These are phyloP conservation scores for Eutrigla gurnardus DNA, from an alignment of 2,797 vertebrate species.

Conservation along the genomic window DNA sequence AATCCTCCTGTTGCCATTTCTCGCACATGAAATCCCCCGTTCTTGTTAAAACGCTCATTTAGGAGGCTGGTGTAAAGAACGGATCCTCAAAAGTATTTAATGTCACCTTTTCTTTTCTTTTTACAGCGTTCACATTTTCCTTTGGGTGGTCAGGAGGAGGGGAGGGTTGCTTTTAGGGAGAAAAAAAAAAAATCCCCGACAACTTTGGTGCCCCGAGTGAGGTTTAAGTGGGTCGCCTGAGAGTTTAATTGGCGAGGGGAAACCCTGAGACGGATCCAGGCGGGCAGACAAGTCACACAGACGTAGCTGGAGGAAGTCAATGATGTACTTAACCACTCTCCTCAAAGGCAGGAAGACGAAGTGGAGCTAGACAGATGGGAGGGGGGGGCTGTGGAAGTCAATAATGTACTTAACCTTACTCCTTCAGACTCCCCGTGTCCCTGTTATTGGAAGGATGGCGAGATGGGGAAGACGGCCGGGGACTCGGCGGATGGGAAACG, in stretches of 20 bases:
- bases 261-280: conserved; percentile 58
- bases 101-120: conserved; percentile 10
- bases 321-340: conserved; percentile 63
- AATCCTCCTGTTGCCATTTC: background rate
- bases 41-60: conserved; percentile 26
- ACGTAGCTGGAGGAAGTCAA: conserved; percentile 58
- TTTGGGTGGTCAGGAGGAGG: conserved; percentile 29
- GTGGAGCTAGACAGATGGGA: conserved; percentile 46
- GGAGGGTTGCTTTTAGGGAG: background rate
- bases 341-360: conserved; percentile 52
- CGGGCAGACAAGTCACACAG: conserved; percentile 56
- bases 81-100: conserved; percentile 16
- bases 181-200: conserved; percentile 2
- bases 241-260: conserved; percentile 61
- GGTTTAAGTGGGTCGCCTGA: conserved; percentile 62
- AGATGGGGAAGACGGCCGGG: conserved; percentile 27
- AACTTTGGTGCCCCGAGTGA: conserved; percentile 18
- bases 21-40: background rate
- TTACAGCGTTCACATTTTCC: conserved; percentile 38
- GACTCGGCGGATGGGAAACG: conserved; percentile 41
- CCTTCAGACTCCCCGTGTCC: conserved; percentile 42
- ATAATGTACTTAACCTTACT: conserved; percentile 71
- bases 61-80: conserved; percentile 8
- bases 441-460: conserved; percentile 56
- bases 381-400: conserved; percentile 59